Base-by-base conservation (phyloP, 1,140 invertebrate genomes). In the Drosophila lowei region DNA sequence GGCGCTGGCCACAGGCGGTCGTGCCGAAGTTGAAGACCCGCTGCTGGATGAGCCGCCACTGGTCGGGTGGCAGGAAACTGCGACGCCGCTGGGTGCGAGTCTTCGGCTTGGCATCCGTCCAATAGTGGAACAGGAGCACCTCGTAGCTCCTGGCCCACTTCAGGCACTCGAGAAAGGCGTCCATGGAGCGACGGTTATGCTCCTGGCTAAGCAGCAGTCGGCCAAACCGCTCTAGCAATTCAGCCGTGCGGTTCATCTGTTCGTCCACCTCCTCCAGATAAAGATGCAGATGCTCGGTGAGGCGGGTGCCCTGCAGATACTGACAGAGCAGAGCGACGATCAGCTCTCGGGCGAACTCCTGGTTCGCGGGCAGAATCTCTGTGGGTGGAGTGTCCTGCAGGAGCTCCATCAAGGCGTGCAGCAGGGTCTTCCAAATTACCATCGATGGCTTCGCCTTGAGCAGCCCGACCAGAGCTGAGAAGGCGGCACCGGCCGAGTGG, bases 21-120 rank as follows among this genome's bases (percentile, higher is more conserved):
- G 89, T 86, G 23, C 90, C 90, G 21, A 90, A 91, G 16, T 91
- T 91, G n/a, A 85, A 59, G 13, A 91, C 81, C 7, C 89, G 56
- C 53, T 91, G 86, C 18, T 77, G 73, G 15, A 91, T 78, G 30
- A 83, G 53, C 0, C 71, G 67, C 90, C 90, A 91, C 41, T 90
- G 77, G 11, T 76, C 60, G 15, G 42, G n/a, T 0, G 68, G 48
- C 13, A 91, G 66, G 42, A 89, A 90, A 2, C 64, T 34, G 25
- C 90, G 16, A 2, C 28, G 30, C 5, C 42, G n/a, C 18, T 49
- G 30, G n/a, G 43, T 42, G 9, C 46, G 18, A 7, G 43, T 38
- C 7, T 13, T 28, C 0, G 50, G 15, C 18, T 75, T 25, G 0
- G 77, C 80, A n/a, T 91, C 90, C 0, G 90, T 84, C 68, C 76